phyloP scores from a whole-genome alignment of 2,888 invertebrate genomes.

The Xanthorhoe designata region DNA sequence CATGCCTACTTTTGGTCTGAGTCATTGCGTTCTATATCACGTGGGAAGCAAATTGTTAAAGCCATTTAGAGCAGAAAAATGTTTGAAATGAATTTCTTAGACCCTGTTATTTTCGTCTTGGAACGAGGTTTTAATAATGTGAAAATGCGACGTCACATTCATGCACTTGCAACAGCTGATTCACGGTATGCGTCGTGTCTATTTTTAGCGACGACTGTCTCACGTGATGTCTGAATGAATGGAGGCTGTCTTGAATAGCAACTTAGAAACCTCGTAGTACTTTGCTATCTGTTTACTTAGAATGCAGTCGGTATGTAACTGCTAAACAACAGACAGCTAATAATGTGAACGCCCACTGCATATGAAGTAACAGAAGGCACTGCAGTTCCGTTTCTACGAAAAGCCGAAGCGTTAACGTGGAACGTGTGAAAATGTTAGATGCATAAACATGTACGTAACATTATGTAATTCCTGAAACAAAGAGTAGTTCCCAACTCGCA shows the following conservation, averaged over 20 bases:
- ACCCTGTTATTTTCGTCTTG: not conserved
- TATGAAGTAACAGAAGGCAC: not conserved
- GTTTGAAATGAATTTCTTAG: conserved; percentile 7
- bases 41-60: conserved; percentile 34
- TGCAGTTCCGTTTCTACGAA: not conserved
- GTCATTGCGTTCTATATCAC: conserved; percentile 40
- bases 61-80: conserved; percentile 8
- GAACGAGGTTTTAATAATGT: conserved; percentile 28
- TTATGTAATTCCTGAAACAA: too few relatives aligned
- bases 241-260: conserved; percentile 45
- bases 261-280: conserved; percentile 27
- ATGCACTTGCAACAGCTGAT: conserved; percentile 70
- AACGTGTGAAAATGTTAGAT: not conserved
- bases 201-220: conserved; percentile 64
- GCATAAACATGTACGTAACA: too few relatives aligned
- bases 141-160: conserved; percentile 51
- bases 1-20: conserved; percentile 28
- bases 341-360: not conserved
- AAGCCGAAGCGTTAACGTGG: not conserved
- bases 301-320: not conserved
- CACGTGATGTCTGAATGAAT: conserved; percentile 58
- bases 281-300: conserved; percentile 2
- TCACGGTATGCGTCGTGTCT: conserved; percentile 64
- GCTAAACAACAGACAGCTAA: not conserved
- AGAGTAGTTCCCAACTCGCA: too few relatives aligned